Percentiles rank a stretch among this genome's conserved stretches.
Conservation (phyloP, 2,113 vertebrate species). For the Seriola rivoliana region DNA sequence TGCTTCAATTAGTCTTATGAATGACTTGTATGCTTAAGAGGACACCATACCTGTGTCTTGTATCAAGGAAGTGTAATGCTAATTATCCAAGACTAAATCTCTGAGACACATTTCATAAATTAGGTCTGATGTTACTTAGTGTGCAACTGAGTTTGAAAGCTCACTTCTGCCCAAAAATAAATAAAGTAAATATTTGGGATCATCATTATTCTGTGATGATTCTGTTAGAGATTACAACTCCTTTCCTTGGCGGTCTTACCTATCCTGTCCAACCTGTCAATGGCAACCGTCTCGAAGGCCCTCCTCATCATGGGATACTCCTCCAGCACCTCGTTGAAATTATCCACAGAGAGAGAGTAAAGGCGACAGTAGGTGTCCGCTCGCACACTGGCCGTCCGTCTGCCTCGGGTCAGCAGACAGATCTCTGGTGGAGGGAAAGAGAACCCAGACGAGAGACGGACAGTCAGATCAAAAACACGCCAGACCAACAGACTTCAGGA, state of each 20-base stretch:
- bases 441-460: neutral
- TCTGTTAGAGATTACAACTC: neutral
- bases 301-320: conserved; percentile 99
- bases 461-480: conserved; percentile 27
- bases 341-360: conserved; percentile 96
- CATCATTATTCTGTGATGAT: no score
- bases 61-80: neutral
- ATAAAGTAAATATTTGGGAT: no score
- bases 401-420: conserved; percentile 94
- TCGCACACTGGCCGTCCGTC: conserved; percentile 94
- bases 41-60: neutral
- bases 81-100: conserved; percentile 18
- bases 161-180: no score
- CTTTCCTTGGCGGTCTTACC: conserved; percentile 80
- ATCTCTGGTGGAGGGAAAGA: conserved; percentile 86
- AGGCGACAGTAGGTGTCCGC: conserved; percentile 97
- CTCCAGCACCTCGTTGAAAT: conserved; percentile 98
- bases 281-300: conserved; percentile 97
- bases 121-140: neutral
- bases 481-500: conserved; percentile 11
- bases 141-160: no score
- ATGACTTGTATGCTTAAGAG: conserved; percentile 27
- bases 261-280: conserved; percentile 96
- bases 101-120: conserved; percentile 13
- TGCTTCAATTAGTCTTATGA: conserved; percentile 41